Percentiles rank a stretch among this genome's conserved stretches.
phyloP scores from a whole-genome alignment of 53 echinoderm and acorn worm genomes.

The Arbacia lixula region DNA sequence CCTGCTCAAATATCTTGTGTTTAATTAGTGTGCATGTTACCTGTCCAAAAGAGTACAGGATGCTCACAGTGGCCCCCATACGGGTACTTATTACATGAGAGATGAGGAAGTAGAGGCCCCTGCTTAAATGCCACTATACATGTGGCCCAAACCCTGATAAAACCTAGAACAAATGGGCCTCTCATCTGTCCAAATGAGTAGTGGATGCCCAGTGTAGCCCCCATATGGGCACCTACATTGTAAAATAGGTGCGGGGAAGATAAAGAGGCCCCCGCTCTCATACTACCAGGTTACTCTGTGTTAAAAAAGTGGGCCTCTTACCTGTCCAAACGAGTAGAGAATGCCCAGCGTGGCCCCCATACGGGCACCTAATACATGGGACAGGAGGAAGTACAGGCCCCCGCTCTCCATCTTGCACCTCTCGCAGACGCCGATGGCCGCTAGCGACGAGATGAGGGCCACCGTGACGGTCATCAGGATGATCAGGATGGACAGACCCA shows the following conservation, averaged over 20 bases:
- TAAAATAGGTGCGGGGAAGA: conserved; percentile 81
- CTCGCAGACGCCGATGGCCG: conserved; percentile 96
- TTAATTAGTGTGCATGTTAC: too few relatives aligned
- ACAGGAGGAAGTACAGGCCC: conserved; percentile 91
- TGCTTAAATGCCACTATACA: too few relatives aligned
- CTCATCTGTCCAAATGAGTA: conserved; percentile 93
- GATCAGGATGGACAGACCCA: conserved; percentile 93
- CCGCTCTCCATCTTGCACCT: conserved; percentile 97
- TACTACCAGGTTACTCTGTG: too few relatives aligned
- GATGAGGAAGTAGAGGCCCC: conserved; percentile 87
- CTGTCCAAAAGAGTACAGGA: conserved; percentile 91
- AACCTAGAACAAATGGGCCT: too few relatives aligned
- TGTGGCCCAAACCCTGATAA: too few relatives aligned
- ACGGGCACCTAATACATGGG: conserved; percentile 87
- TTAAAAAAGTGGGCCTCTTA: conserved; percentile 14
- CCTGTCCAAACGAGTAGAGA: conserved; percentile 95
- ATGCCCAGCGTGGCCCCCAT: conserved; percentile 96
- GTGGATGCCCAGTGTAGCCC: conserved; percentile 81
- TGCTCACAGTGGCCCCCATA: conserved; percentile 84
- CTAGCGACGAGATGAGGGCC: conserved; percentile 84
- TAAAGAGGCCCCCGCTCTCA: conserved; percentile 91
- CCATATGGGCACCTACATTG: conserved; percentile 81
- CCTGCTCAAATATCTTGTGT: too few relatives aligned
- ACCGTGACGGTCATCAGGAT: conserved; percentile 86
- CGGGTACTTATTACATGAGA: conserved; percentile 83